Evolutionary conservation across 2,888 invertebrate genomes (phyloP).

Genomic region (Diarsia dahlii): DNA sequence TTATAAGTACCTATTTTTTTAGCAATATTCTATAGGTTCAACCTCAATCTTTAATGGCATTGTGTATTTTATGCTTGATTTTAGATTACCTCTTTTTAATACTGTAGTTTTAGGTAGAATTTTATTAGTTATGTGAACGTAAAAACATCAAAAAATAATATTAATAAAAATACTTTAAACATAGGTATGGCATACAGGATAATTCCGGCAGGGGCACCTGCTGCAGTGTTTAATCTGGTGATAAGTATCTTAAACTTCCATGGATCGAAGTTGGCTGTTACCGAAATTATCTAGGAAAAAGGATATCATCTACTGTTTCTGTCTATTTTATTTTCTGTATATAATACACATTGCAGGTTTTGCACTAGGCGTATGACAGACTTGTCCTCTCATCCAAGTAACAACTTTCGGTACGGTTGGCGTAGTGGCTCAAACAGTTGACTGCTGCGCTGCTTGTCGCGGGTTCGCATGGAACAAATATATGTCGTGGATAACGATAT

Average conservation of each 20-base stretch:
- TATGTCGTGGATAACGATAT: no score
- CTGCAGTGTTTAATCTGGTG: background rate
- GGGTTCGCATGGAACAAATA: no score
- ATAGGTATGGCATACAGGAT: background rate
- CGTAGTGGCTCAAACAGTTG: no score
- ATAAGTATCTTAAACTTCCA: background rate
- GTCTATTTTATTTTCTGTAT: no score
- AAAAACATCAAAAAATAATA: background rate
- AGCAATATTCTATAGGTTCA: background rate
- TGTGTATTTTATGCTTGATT: background rate
- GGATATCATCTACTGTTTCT: background rate
- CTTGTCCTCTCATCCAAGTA: background rate
- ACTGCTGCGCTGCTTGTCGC: no score
- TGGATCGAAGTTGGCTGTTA: background rate
- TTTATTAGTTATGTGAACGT: background rate
- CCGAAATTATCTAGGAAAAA: background rate
- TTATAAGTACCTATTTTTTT: background rate
- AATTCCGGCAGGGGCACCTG: no score
- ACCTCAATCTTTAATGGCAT: background rate
- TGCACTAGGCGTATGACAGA: background rate
- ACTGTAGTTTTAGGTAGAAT: background rate
- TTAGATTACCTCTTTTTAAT: background rate
- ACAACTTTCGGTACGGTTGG: no score
- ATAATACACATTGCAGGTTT: background rate
- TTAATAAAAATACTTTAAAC: background rate